A percentile compares a stretch with the other conserved stretches of the same genome.
phyloP scores from a whole-genome alignment of 2,888 invertebrate genomes.

The Nowickia ferox region DNA sequence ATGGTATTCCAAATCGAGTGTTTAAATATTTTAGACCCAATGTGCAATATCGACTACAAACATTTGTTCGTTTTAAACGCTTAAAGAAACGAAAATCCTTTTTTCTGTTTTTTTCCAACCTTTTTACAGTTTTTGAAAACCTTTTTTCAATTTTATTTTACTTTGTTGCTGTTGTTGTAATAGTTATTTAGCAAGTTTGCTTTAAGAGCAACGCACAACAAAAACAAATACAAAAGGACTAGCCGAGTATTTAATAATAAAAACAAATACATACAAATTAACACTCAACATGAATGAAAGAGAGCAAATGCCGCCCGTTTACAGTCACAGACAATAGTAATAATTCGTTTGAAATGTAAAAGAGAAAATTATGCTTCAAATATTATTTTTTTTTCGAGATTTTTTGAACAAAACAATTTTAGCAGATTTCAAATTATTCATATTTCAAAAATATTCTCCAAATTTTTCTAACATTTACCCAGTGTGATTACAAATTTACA shows the following conservation, averaged over 20 bases:
- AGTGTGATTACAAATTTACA: no score
- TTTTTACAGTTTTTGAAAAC: slow-evolving; percentile 44
- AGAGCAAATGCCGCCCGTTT: background rate
- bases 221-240: slow-evolving; percentile 37
- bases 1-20: no score
- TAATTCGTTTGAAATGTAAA: background rate
- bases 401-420: no score
- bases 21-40: background rate
- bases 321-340: background rate
- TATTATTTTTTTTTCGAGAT: background rate
- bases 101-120: background rate
- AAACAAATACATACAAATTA: slow-evolving; percentile 49
- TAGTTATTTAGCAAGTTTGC: slow-evolving; percentile 46
- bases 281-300: slow-evolving; percentile 16
- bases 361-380: background rate
- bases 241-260: slow-evolving; percentile 48
- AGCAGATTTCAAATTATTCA: no score
- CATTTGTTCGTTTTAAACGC: background rate
- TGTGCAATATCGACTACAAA: background rate
- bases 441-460: no score
- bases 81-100: slow-evolving; percentile 9
- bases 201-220: slow-evolving; percentile 6
- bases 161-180: slow-evolving; percentile 18
- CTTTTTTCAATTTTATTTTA: slow-evolving; percentile 34
- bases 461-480: no score